These are phyloP conservation scores for Sebastes variabilis DNA, from an alignment of 2,797 vertebrate species.

Conservation along the genomic window DNA sequence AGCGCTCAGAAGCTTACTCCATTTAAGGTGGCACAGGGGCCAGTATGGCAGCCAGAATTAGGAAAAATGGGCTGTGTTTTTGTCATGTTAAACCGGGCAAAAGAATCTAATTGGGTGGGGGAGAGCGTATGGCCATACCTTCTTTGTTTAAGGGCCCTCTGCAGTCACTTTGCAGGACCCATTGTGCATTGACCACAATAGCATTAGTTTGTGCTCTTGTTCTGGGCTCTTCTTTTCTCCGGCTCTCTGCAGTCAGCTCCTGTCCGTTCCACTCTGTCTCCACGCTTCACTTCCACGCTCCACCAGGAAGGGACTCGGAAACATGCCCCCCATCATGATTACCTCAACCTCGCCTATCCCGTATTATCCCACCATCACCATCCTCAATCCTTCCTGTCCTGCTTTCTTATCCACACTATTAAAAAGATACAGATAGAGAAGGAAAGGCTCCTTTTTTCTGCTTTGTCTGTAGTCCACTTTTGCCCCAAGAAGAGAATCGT, in stretches of 20 bases:
- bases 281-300: conserved; percentile 81
- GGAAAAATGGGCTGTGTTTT: conserved; percentile 79
- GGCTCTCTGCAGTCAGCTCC: conserved; percentile 83
- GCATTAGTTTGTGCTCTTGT: conserved; percentile 87
- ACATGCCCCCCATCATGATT: conserved; percentile 61
- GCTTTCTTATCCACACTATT: conserved; percentile 61
- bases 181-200: conserved; percentile 88
- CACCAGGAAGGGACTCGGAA: conserved; percentile 64
- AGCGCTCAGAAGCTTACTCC: conserved; percentile 69
- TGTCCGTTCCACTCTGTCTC: conserved; percentile 89
- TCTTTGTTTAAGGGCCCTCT: conserved; percentile 86
- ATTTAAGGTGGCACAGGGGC: conserved; percentile 71
- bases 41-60: conserved; percentile 74
- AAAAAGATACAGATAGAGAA: conserved; percentile 46
- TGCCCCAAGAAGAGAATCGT: conserved; percentile 42
- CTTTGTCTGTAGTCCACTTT: conserved; percentile 47
- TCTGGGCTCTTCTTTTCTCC: conserved; percentile 80
- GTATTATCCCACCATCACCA: conserved; percentile 37
- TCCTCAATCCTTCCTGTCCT: conserved; percentile 7
- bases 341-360: conserved; percentile 34
- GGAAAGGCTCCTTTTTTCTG: conserved; percentile 36
- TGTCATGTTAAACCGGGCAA: conserved; percentile 84
- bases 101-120: conserved; percentile 85
- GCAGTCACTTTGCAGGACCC: conserved; percentile 86
- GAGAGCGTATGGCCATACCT: conserved; percentile 75